These are phyloP conservation scores for Heliconius ethilla DNA, from an alignment of 2,888 invertebrate genomes.

Conservation along the genomic window DNA sequence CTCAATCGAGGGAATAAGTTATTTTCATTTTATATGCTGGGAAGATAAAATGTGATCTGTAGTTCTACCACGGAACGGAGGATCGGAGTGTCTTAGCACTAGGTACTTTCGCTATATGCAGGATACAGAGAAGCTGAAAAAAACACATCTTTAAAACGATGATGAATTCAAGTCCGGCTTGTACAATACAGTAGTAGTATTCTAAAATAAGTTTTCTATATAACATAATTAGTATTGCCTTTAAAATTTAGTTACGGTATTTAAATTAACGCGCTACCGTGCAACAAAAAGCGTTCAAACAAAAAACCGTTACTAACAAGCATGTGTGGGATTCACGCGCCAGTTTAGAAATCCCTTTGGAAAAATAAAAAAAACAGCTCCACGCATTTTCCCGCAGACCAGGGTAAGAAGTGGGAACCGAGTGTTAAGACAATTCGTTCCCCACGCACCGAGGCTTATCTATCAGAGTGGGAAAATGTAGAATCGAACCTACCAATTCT, in stretches of 20 bases:
- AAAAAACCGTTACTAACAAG: slow-evolving; percentile 3
- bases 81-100: too few relatives aligned
- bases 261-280: slow-evolving; percentile 10
- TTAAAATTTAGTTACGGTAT: slow-evolving; percentile 20
- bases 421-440: neutral
- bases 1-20: neutral
- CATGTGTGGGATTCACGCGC: neutral
- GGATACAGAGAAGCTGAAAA: too few relatives aligned
- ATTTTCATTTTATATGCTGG: neutral
- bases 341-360: neutral
- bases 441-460: too few relatives aligned
- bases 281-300: slow-evolving; percentile 8
- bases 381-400: too few relatives aligned
- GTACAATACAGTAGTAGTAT: too few relatives aligned
- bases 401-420: neutral
- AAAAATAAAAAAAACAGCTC: too few relatives aligned
- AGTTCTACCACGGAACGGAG: neutral
- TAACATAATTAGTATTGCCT: neutral
- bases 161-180: too few relatives aligned
- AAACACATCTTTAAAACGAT: too few relatives aligned
- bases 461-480: too few relatives aligned
- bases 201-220: too few relatives aligned
- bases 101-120: too few relatives aligned
- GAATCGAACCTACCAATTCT: too few relatives aligned
- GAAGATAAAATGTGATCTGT: neutral